Base-by-base conservation (phyloP, 2,888 invertebrate genomes). In the Idaea straminata region DNA sequence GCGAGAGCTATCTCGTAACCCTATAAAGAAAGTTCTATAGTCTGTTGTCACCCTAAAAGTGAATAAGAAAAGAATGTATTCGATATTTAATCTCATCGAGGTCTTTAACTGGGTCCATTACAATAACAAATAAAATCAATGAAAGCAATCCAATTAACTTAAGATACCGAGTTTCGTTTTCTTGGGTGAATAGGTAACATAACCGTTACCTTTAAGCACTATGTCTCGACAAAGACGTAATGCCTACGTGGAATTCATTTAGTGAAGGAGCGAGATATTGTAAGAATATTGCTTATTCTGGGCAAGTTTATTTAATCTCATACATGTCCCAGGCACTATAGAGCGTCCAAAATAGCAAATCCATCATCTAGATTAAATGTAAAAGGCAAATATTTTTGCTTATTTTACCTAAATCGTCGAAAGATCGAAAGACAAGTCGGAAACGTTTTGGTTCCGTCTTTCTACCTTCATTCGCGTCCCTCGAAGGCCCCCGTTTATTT, bases 91-190 rank as follows among this genome's bases (percentile, higher is more conserved):
- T 62, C 66, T 35, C 38, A 35, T 67, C 64, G 67, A 66, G 70
- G 65, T 67, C 67, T 69, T 47, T 47, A 47, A 47, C 47, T 47
- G 47, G 10, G 47, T 47, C 47, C 73, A 69, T 74, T 76, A 82
- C 76, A 79, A 77, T 76, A 82, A 72, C 80, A 81, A 79, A 83
- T 80, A 85, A 69, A 69, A 85, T 83, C 83, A 81, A 83, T 82
- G 81, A 74, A 77, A 77, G 81, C 83, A 78, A 88, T 88, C 83
- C 85, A 88, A 88, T 89, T 87, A 89, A 86, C 81, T 80, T 72
- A 72, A 47, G 47, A 47, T 47, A 82, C 79, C 79, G 80, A 82
- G 77, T 82, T 85, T 81, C 83, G 83, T 84, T 85, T 85, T 82
- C 82, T 84, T 82, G 80, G 79, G 74, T 77, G 81, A 88, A 84